These are phyloP conservation scores for Mesembrinibis cayennensis DNA, from an alignment of 2,113 vertebrate species.

Conservation along the genomic window DNA sequence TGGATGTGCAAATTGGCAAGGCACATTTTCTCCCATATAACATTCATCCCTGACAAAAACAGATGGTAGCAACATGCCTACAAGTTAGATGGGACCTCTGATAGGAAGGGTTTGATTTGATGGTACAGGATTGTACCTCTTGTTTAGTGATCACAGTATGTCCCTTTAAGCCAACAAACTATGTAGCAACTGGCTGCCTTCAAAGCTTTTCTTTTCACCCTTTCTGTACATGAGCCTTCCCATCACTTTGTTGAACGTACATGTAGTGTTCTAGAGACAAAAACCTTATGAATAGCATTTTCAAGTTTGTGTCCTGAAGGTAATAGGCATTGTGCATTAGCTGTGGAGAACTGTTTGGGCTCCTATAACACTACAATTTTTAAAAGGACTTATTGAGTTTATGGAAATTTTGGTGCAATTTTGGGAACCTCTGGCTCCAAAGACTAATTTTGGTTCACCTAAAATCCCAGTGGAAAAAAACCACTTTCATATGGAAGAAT, in stretches of 20 bases:
- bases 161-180: neutral
- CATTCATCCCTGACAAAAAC: neutral
- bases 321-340: neutral
- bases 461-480: neutral
- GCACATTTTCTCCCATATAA: neutral
- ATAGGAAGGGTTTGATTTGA: neutral
- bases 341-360: neutral
- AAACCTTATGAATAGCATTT: neutral
- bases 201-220: neutral
- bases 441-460: neutral
- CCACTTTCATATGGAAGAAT: neutral
- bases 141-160: neutral
- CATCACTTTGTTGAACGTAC: neutral
- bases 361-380: neutral
- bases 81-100: neutral
- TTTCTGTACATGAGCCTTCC: neutral
- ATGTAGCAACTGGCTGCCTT: neutral
- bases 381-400: neutral
- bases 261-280: neutral
- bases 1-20: neutral
- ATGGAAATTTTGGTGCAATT: neutral
- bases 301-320: neutral
- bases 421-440: neutral
- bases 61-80: neutral
- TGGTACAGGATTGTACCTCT: neutral